A percentile compares a stretch with the other conserved stretches of the same genome.
Evolutionary conservation across 2,888 invertebrate species (phyloP).

Genomic region (Lasioglossum oenotherae): DNA sequence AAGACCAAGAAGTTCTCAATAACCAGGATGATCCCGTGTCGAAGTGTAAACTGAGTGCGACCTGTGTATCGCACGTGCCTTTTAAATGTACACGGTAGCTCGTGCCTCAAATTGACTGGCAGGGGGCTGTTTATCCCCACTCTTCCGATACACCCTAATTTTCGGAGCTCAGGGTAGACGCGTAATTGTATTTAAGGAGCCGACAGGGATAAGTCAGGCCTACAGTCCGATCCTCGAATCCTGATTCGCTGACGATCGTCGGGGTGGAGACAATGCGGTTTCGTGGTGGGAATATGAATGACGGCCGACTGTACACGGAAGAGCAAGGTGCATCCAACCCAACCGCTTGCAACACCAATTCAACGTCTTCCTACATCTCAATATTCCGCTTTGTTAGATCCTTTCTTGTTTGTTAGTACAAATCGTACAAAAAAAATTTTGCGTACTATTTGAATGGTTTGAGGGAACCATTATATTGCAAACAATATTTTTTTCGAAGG

Average conservation of each 20-base stretch:
- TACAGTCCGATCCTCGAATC: slow-evolving; percentile 15
- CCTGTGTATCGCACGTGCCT: slow-evolving; percentile 68
- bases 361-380: not conserved
- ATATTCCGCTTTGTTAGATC: not conserved
- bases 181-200: slow-evolving; percentile 78
- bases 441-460: too few relatives aligned
- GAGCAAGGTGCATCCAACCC: slow-evolving; percentile 68
- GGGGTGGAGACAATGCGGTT: slow-evolving; percentile 44
- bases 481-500: too few relatives aligned
- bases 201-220: slow-evolving; percentile 47
- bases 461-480: too few relatives aligned
- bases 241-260: slow-evolving; percentile 35
- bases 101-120: slow-evolving; percentile 48
- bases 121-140: slow-evolving; percentile 45
- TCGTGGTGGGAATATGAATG: slow-evolving; percentile 1
- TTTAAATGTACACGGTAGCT: slow-evolving; percentile 72
- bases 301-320: slow-evolving; percentile 42
- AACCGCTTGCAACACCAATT: not conserved
- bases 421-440: too few relatives aligned
- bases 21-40: slow-evolving; percentile 10
- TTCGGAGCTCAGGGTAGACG: slow-evolving; percentile 52
- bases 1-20: not conserved
- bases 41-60: slow-evolving; percentile 74
- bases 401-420: not conserved
- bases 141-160: slow-evolving; percentile 25